phyloP scores from a whole-genome alignment of 2,888 invertebrate genomes.

The Drosophila histrio region DNA sequence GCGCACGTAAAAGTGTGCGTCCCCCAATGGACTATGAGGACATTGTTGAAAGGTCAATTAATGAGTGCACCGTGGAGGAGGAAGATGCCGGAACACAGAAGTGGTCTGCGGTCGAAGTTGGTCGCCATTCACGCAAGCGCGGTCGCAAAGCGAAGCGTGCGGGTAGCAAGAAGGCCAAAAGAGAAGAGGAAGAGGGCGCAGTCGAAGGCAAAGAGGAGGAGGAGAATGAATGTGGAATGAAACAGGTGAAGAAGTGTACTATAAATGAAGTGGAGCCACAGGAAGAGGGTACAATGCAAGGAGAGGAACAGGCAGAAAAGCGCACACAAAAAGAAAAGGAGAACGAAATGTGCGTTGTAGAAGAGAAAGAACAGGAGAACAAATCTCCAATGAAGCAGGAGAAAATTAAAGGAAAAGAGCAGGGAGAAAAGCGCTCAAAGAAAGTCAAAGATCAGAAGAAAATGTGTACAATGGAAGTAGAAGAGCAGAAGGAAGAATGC shows the following conservation, averaged over 20 bases:
- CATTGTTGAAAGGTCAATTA: constrained; percentile 73
- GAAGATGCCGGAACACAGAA: constrained; percentile 41
- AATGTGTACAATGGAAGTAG: background rate
- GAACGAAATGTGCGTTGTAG: too few species aligned
- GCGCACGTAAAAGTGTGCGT: constrained; percentile 78
- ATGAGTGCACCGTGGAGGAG: too few species aligned
- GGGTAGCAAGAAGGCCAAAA: constrained; percentile 9
- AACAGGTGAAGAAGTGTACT: too few species aligned
- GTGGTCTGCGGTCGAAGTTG: constrained; percentile 76
- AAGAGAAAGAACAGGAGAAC: too few species aligned
- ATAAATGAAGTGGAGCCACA: too few species aligned
- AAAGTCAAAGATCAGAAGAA: background rate
- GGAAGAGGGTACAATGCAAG: too few species aligned
- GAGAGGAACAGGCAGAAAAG: too few species aligned
- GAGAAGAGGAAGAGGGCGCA: background rate
- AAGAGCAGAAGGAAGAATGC: background rate
- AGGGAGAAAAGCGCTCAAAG: background rate
- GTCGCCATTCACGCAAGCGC: constrained; percentile 71
- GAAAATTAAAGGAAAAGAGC: too few species aligned
- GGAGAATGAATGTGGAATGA: too few species aligned
- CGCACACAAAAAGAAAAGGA: too few species aligned
- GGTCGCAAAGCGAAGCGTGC: constrained; percentile 50
- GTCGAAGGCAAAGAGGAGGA: background rate
- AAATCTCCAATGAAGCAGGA: too few species aligned
- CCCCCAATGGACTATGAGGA: constrained; percentile 80